These are phyloP conservation scores for Nematopogon swammerdamellus DNA, from an alignment of 2,888 invertebrate genomes.

Conservation along the genomic window DNA sequence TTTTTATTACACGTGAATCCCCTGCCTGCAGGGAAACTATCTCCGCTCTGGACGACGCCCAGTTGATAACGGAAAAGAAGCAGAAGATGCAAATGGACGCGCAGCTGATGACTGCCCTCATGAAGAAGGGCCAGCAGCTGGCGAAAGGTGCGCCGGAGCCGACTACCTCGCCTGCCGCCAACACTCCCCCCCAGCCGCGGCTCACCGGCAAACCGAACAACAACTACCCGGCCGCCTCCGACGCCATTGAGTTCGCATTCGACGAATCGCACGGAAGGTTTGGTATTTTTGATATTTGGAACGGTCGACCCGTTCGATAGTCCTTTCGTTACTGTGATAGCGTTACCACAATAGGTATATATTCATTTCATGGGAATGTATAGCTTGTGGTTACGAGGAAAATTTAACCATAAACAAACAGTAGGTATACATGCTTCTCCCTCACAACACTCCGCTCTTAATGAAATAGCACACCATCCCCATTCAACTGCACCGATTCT, in stretches of 20 bases:
- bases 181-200: conserved; percentile 33
- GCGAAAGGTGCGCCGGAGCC: conserved; percentile 27
- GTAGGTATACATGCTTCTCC: no score
- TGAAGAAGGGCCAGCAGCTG: conserved; percentile 57
- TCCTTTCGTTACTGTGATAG: no score
- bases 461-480: no score
- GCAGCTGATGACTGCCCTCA: conserved; percentile 67
- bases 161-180: conserved; percentile 33
- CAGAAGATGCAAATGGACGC: conserved; percentile 64
- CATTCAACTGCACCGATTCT: no score
- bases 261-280: conserved; percentile 66
- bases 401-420: no score
- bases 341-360: no score
- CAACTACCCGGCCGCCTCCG: conserved; percentile 58
- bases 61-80: conserved; percentile 57
- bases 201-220: conserved; percentile 38
- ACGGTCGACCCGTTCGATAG: no score
- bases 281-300: no score
- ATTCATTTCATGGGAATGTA: no score
- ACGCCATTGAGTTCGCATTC: conserved; percentile 60
- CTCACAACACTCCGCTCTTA: no score
- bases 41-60: conserved; percentile 64
- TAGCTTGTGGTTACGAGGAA: no score
- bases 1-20: no score
- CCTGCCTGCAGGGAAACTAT: conserved; percentile 62